A percentile compares a stretch with the other conserved stretches of the same genome.
Conservation (phyloP, 2,113 vertebrate genomes). For the Tragelaphus strepsiceros region DNA sequence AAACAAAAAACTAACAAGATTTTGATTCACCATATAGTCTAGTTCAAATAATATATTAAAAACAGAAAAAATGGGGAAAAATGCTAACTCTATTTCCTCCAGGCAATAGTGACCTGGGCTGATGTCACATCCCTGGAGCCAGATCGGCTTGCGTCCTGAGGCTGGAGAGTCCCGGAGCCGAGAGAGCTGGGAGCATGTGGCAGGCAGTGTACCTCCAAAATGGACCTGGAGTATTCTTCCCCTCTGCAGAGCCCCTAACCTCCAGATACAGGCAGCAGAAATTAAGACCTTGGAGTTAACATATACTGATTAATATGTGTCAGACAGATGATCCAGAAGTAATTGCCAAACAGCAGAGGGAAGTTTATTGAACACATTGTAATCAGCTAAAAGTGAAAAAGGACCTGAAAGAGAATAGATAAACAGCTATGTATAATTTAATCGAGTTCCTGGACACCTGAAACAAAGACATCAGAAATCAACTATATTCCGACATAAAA, state of each 20-base stretch:
- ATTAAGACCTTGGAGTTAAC: not conserved
- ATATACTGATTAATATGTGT: not conserved
- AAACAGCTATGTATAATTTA: not conserved
- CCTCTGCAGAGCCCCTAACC: not conserved
- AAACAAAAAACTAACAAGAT: too few relatives aligned
- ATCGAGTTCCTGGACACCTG: not conserved
- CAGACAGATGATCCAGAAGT: not conserved
- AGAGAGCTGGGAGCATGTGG: not conserved
- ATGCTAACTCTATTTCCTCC: not conserved
- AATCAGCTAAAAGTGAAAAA: not conserved
- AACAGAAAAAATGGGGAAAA: too few relatives aligned
- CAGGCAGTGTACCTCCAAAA: not conserved
- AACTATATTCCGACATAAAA: not conserved
- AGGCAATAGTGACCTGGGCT: too few relatives aligned
- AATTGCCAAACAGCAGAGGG: not conserved
- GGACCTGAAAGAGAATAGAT: not conserved
- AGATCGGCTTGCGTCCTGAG: fast-evolving
- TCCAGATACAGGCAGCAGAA: not conserved
- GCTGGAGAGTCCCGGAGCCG: not conserved
- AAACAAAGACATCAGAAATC: not conserved
- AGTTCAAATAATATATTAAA: too few relatives aligned
- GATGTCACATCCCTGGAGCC: not conserved
- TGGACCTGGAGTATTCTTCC: not conserved
- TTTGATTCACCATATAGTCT: too few relatives aligned
- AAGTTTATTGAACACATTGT: not conserved